Evolutionary conservation across 2,113 vertebrate species (phyloP).

Genomic region (Nothoprocta pentlandii): DNA sequence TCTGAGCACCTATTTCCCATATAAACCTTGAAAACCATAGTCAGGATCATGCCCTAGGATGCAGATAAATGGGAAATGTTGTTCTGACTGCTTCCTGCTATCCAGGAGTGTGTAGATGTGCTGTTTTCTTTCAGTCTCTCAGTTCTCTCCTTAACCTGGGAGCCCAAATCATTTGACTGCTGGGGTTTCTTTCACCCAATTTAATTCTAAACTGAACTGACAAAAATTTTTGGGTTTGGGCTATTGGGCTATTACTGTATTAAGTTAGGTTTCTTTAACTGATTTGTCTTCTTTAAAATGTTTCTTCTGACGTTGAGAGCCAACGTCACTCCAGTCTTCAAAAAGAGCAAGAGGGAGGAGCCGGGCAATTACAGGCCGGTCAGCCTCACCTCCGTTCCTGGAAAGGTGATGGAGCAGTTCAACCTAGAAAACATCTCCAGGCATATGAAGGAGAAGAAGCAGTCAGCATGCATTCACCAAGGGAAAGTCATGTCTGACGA

Average conservation of each 20-base stretch:
- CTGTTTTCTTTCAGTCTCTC: not conserved
- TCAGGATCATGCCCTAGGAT: not conserved
- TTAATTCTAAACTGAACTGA: constrained; percentile 3
- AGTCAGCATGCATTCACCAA: too few species aligned
- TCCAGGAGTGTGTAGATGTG: fast-evolving
- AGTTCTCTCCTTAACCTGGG: not conserved
- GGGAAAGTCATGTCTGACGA: too few species aligned
- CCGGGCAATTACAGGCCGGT: too few species aligned
- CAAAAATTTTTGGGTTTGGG: not conserved
- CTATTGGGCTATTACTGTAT: not conserved
- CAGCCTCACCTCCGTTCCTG: too few species aligned
- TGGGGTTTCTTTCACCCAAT: fast-evolving
- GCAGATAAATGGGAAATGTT: not conserved
- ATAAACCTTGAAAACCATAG: not conserved
- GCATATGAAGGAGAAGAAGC: too few species aligned
- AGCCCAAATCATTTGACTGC: not conserved
- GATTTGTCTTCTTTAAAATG: not conserved
- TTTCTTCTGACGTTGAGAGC: not conserved
- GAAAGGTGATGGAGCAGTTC: too few species aligned
- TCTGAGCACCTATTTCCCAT: not conserved
- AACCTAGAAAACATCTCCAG: too few species aligned
- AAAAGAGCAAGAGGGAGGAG: too few species aligned
- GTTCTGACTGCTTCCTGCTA: not conserved
- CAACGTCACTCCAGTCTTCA: too few species aligned
- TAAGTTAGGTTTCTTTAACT: constrained; percentile 21